Conservation (phyloP, 2,113 vertebrate genomes). For the Microcebus tavaratra region DNA sequence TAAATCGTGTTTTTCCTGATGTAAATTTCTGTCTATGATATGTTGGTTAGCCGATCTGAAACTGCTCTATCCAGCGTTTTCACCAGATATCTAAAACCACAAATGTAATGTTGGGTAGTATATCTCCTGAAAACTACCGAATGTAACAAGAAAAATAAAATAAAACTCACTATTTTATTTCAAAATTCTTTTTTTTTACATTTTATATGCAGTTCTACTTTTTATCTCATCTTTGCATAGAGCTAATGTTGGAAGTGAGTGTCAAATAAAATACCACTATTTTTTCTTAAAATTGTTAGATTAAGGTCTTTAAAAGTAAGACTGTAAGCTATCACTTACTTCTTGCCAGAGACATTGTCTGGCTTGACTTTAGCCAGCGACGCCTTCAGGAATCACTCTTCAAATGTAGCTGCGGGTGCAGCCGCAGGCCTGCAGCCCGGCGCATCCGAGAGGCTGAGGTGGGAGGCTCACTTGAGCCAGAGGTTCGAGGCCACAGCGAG, state of each 20-base stretch:
- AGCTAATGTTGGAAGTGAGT: neutral
- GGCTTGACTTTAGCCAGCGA: neutral
- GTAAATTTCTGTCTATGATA: neutral
- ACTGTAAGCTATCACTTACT: neutral
- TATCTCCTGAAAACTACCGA: slow-evolving; percentile 1
- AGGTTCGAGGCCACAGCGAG: too few species aligned
- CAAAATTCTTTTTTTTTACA: neutral
- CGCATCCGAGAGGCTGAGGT: too few species aligned
- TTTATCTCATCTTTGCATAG: neutral
- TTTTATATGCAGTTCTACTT: neutral
- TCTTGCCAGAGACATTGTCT: neutral
- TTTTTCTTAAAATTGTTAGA: slow-evolving; percentile 1
- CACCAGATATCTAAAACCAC: neutral
- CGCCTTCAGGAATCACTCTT: neutral
- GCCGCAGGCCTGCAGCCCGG: too few species aligned
- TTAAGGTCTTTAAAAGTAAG: neutral
- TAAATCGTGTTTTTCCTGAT: neutral
- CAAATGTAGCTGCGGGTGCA: neutral
- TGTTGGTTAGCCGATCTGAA: neutral
- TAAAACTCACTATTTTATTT: neutral
- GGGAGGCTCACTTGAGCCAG: too few species aligned
- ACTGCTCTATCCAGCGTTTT: neutral
- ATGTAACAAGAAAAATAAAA: neutral
- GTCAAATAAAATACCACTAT: neutral
- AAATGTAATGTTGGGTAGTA: neutral